Evolutionary conservation across 1,140 invertebrate species (phyloP).

Genomic region (Trichomalopsis sarcophagae): DNA sequence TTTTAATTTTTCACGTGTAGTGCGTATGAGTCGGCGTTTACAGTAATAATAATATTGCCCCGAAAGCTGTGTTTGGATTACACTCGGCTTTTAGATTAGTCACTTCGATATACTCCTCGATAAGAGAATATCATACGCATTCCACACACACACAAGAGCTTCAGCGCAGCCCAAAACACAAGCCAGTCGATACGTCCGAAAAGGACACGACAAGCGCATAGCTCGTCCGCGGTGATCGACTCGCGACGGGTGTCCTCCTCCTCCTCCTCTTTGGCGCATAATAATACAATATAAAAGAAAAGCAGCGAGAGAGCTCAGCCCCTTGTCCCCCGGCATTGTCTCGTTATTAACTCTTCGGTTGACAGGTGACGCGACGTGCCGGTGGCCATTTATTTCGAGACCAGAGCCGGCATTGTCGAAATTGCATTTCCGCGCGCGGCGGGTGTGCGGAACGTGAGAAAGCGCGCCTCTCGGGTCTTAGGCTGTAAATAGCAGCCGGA

Average conservation of each 20-base stretch:
- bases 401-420: slow-evolving; percentile 12
- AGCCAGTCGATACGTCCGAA: not conserved
- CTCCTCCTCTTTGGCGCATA: not conserved
- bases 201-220: not conserved
- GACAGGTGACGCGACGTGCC: slow-evolving; percentile 38
- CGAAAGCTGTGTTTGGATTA: slow-evolving; percentile 14
- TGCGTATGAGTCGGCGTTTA: slow-evolving; percentile 27
- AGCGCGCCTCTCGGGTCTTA: slow-evolving; percentile 31
- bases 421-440: slow-evolving; percentile 40
- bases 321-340: slow-evolving; percentile 19
- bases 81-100: slow-evolving; percentile 20
- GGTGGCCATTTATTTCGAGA: slow-evolving; percentile 47
- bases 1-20: slow-evolving; percentile 45
- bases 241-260: slow-evolving; percentile 29
- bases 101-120: slow-evolving; percentile 23
- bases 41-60: slow-evolving; percentile 43
- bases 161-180: too few relatives aligned
- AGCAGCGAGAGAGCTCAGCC: not conserved
- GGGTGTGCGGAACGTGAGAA: slow-evolving; percentile 47
- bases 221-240: slow-evolving; percentile 13
- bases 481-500: not conserved
- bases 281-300: not conserved
- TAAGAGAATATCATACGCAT: not conserved
- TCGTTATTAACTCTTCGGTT: slow-evolving; percentile 46
- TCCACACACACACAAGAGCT: not conserved